A percentile compares a stretch with the other conserved stretches of the same genome.
Evolutionary conservation across 2,888 invertebrate genomes (phyloP).

Genomic region (Drosophila limbata): DNA sequence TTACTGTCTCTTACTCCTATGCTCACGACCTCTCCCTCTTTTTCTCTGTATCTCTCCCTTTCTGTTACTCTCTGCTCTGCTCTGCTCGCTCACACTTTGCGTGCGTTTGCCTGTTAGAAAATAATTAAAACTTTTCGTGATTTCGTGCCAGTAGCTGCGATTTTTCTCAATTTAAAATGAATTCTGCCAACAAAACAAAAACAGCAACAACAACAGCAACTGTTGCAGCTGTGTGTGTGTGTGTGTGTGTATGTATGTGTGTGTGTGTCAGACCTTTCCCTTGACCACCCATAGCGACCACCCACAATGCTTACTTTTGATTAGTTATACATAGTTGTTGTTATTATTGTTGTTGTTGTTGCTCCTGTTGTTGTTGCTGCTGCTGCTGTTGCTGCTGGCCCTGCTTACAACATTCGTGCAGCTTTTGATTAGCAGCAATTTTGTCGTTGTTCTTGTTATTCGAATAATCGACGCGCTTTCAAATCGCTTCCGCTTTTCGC

Average conservation of each 20-base stretch:
- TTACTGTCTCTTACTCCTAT: slow-evolving; percentile 28
- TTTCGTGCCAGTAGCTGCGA: slow-evolving; percentile 77
- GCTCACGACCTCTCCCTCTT: background rate
- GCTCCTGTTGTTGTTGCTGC: slow-evolving; percentile 14
- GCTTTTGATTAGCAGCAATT: slow-evolving; percentile 73
- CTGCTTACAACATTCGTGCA: slow-evolving; percentile 67
- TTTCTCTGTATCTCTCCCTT: background rate
- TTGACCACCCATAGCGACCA: slow-evolving; percentile 25
- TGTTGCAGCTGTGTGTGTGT: slow-evolving; percentile 20
- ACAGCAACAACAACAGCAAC: slow-evolving; percentile 35
- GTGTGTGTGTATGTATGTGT: slow-evolving; percentile 20
- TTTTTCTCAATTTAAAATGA: slow-evolving; percentile 79
- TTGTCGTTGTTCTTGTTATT: slow-evolving; percentile 32
- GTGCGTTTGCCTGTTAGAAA: slow-evolving; percentile 77
- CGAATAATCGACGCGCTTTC: slow-evolving; percentile 60
- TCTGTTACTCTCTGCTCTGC: background rate
- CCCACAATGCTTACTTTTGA: slow-evolving; percentile 56
- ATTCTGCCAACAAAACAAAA: slow-evolving; percentile 65
- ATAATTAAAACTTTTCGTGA: slow-evolving; percentile 79
- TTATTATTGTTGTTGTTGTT: slow-evolving; percentile 5
- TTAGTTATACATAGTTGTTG: slow-evolving; percentile 44
- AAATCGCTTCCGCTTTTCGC: slow-evolving; percentile 57
- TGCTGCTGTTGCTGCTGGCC: slow-evolving; percentile 34
- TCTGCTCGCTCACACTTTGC: slow-evolving; percentile 33
- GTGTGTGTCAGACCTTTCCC: slow-evolving; percentile 46